A percentile compares a stretch with the other conserved stretches of the same genome.
These are phyloP conservation scores for Axea sp. DNA, from an alignment of 2,888 invertebrate species.

Conservation along the genomic window DNA sequence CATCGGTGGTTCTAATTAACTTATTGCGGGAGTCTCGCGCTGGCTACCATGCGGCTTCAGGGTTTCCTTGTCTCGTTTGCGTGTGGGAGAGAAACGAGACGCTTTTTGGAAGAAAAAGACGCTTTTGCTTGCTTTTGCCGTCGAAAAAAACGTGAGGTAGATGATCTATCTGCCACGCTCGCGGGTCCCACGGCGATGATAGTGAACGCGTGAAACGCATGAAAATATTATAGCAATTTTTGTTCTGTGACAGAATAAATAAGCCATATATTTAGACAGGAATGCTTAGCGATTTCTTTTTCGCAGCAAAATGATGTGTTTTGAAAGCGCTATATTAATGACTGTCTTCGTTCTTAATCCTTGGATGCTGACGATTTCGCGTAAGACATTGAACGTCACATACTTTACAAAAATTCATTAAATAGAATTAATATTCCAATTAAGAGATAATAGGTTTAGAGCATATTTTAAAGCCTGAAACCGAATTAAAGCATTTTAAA, in stretches of 20 bases:
- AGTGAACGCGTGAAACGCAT: slow-evolving; percentile 48
- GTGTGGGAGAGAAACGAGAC: slow-evolving; percentile 48
- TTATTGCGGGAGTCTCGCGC: slow-evolving; percentile 69
- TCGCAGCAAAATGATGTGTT: slow-evolving; percentile 5
- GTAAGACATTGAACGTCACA: too few relatives aligned
- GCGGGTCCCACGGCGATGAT: slow-evolving; percentile 53
- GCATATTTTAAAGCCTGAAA: too few relatives aligned
- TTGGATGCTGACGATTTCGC: too few relatives aligned
- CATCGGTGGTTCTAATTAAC: slow-evolving; percentile 79
- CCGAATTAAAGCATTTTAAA: too few relatives aligned
- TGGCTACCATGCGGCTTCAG: slow-evolving; percentile 19
- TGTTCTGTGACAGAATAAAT: slow-evolving; percentile 22
- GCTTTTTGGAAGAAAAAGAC: slow-evolving; percentile 53
- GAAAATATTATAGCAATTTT: slow-evolving; percentile 43
- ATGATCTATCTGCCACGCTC: slow-evolving; percentile 46
- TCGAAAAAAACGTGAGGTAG: slow-evolving; percentile 29
- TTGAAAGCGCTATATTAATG: slow-evolving; percentile 24
- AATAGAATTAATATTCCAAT: too few relatives aligned
- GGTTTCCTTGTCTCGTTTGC: slow-evolving; percentile 46
- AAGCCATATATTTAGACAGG: slow-evolving; percentile 28
- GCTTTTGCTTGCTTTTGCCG: slow-evolving; percentile 36
- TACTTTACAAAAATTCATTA: too few relatives aligned
- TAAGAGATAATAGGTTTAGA: too few relatives aligned
- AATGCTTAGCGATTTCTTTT: slow-evolving; percentile 20
- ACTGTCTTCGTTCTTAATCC: slow-evolving; percentile 12